Evolutionary conservation across 1,140 invertebrate genomes (phyloP).

Genomic region (Drosophila sturtevanti): DNA sequence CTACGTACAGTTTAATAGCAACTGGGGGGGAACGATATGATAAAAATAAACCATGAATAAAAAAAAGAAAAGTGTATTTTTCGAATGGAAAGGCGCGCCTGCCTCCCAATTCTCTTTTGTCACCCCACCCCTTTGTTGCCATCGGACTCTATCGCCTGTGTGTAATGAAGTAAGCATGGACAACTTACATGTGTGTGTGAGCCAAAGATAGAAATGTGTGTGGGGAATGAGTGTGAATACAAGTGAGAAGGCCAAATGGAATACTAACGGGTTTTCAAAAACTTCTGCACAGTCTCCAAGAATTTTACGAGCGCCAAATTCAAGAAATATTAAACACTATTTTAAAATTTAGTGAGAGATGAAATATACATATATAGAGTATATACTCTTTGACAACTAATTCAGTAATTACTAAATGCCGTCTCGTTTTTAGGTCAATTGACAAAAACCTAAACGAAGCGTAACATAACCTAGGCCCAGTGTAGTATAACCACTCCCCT

Average conservation of each 20-base stretch:
- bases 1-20: constrained; percentile 5
- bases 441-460: constrained; percentile 50
- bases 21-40: constrained; percentile 53
- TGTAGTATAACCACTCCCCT: constrained; percentile 9
- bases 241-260: not conserved
- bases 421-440: constrained; percentile 74
- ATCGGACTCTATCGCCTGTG: constrained; percentile 1
- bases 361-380: not conserved
- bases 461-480: constrained; percentile 30
- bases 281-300: not conserved
- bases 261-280: not conserved
- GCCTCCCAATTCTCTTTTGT: constrained; percentile 6
- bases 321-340: not conserved
- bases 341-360: not conserved
- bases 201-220: constrained; percentile 49
- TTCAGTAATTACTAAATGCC: not conserved
- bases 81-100: constrained; percentile 44
- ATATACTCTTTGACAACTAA: constrained; percentile 25
- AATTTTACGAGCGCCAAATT: not conserved
- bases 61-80: constrained; percentile 49
- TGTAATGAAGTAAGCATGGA: not conserved
- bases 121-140: not conserved
- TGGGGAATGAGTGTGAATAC: constrained; percentile 21
- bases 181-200: constrained; percentile 13
- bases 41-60: constrained; percentile 80